phyloP scores from a whole-genome alignment of 2,797 vertebrate species.

The Notolabrus celidotus region DNA sequence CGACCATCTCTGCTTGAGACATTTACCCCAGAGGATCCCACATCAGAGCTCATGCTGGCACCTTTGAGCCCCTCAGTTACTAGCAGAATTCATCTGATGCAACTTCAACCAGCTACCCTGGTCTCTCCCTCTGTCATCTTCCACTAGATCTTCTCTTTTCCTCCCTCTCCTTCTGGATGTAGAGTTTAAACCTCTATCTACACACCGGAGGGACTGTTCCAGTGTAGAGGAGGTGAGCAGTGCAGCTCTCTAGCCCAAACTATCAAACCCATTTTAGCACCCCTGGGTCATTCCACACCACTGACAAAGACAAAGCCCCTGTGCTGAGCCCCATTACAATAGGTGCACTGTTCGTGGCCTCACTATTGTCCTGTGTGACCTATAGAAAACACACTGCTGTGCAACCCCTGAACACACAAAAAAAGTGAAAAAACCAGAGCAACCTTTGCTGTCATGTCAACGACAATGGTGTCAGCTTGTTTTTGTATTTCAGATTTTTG shows the following conservation, averaged over 20 bases:
- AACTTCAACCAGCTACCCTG: constrained; percentile 31
- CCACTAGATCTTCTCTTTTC: constrained; percentile 29
- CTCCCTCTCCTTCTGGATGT: constrained; percentile 41
- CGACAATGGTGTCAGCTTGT: constrained; percentile 76
- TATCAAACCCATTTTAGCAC: constrained; percentile 63
- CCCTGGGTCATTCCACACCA: constrained; percentile 86
- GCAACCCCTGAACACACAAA: constrained; percentile 75
- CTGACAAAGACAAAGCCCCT: constrained; percentile 85
- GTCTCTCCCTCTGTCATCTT: constrained; percentile 38
- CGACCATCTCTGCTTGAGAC: constrained; percentile 36
- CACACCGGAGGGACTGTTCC: constrained; percentile 67
- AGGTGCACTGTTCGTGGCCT: constrained; percentile 82
- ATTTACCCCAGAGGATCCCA: constrained; percentile 44
- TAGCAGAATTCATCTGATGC: constrained; percentile 27
- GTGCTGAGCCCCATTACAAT: constrained; percentile 86
- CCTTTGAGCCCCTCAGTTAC: constrained; percentile 30
- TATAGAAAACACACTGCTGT: constrained; percentile 83
- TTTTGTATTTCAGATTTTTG: constrained; percentile 43
- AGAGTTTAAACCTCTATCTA: constrained; percentile 35
- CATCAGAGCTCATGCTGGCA: constrained; percentile 64
- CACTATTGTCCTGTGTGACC: constrained; percentile 87
- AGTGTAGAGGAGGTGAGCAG: constrained; percentile 63
- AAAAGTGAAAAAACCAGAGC: constrained; percentile 84
- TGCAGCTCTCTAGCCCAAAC: constrained; percentile 47
- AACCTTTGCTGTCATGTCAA: constrained; percentile 57